Evolutionary conservation across 2,888 invertebrate species (phyloP).

Genomic region (Melinaea menophilus): DNA sequence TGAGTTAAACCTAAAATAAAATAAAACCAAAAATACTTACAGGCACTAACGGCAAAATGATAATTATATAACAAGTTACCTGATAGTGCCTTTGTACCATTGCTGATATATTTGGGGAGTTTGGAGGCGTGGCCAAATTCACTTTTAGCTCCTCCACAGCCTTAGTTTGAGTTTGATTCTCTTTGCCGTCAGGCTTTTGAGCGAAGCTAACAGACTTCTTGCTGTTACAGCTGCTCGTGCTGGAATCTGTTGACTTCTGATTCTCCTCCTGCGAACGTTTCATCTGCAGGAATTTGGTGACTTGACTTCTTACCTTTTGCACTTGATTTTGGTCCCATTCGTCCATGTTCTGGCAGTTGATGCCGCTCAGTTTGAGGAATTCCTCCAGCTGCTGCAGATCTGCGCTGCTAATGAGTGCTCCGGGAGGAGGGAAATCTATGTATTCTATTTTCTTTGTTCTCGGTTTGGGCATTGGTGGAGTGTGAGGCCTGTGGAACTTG

Average conservation of each 20-base stretch:
- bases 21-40: constrained; percentile 67
- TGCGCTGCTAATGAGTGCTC: constrained; percentile 76
- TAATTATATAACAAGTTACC: constrained; percentile 62
- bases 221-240: constrained; percentile 77
- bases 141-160: constrained; percentile 74
- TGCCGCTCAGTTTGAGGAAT: constrained; percentile 83
- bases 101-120: constrained; percentile 85
- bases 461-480: constrained; percentile 74
- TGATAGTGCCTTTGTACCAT: constrained; percentile 79
- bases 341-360: constrained; percentile 82
- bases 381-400: constrained; percentile 84
- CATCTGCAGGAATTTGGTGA: constrained; percentile 83
- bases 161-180: constrained; percentile 61
- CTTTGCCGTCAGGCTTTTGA: constrained; percentile 69
- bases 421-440: constrained; percentile 71
- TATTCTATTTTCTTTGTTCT: constrained; percentile 71
- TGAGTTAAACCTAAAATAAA: constrained; percentile 17
- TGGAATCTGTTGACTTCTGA: constrained; percentile 78
- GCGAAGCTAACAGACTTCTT: constrained; percentile 89
- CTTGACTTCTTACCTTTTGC: constrained; percentile 83
- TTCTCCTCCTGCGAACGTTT: constrained; percentile 83
- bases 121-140: constrained; percentile 81
- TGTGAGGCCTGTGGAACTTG: constrained; percentile 70
- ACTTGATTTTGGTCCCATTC: constrained; percentile 84
- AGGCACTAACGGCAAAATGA: constrained; percentile 65